Conservation (phyloP, 1,140 invertebrate species). For the Platorchestia sp. region DNA sequence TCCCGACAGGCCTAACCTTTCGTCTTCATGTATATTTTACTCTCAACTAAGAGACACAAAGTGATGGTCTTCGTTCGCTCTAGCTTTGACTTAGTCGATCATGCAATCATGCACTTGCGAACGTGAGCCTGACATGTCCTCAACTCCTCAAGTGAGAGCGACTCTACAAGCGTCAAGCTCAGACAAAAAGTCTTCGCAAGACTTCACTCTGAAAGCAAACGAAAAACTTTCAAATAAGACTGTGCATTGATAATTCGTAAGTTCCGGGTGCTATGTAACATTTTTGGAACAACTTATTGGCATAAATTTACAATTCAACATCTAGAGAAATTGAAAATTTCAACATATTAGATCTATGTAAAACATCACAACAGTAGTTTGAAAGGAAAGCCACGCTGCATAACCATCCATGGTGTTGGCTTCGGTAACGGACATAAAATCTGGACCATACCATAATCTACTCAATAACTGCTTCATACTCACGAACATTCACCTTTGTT, state of each 20-base stretch:
- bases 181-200: neutral
- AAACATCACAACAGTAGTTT: neutral
- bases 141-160: neutral
- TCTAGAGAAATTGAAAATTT: too few relatives aligned
- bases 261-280: neutral
- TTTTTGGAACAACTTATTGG: neutral
- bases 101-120: neutral
- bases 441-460: neutral
- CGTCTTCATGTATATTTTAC: neutral
- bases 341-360: neutral
- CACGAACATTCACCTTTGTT: neutral
- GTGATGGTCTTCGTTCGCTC: neutral
- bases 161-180: neutral
- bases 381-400: neutral
- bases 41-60: neutral
- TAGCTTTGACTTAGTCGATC: neutral
- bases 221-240: neutral
- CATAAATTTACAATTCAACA: neutral
- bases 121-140: neutral
- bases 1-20: neutral
- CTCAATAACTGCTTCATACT: neutral
- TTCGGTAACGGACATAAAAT: neutral
- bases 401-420: neutral
- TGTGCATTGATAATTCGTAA: neutral
- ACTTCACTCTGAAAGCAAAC: neutral